These are phyloP conservation scores for Rafetus swinhoei DNA, from an alignment of 2,113 vertebrate species.

Conservation along the genomic window DNA sequence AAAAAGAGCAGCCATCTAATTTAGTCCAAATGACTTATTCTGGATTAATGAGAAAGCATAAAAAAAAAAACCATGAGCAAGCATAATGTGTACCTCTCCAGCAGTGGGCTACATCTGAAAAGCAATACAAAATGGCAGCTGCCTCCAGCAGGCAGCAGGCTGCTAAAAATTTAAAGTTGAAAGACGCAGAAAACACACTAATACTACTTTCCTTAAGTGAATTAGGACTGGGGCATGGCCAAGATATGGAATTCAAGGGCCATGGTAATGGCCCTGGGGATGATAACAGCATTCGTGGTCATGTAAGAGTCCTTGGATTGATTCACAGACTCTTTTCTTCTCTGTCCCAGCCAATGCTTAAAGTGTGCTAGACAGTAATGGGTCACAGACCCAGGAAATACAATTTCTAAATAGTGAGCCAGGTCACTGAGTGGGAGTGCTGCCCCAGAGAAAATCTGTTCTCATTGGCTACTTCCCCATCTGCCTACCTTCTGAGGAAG, in stretches of 20 bases:
- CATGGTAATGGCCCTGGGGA: not conserved
- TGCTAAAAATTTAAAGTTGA: not conserved
- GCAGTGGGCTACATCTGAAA: not conserved
- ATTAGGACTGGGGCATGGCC: fast-evolving
- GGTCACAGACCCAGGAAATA: too few species aligned
- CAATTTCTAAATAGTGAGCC: too few species aligned
- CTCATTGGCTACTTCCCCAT: not conserved
- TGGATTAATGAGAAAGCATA: not conserved
- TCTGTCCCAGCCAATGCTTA: fast-evolving
- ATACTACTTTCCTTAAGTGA: not conserved
- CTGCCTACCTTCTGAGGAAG: not conserved
- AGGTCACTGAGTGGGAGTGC: too few species aligned
- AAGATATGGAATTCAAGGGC: not conserved
- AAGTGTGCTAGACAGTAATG: too few species aligned
- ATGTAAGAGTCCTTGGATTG: fast-evolving
- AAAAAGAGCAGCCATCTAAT: not conserved
- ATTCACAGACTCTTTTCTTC: not conserved
- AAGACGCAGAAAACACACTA: not conserved
- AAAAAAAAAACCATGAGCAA: not conserved
- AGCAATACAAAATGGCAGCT: not conserved
- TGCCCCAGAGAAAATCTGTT: not conserved
- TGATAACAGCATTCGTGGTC: not conserved
- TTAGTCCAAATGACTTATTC: not conserved
- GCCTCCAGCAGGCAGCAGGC: not conserved
- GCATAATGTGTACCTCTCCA: not conserved